Percentiles rank a stretch among this genome's conserved stretches.
phyloP scores from a whole-genome alignment of 1,140 invertebrate species.

The Leptestheria dahalacensis region DNA sequence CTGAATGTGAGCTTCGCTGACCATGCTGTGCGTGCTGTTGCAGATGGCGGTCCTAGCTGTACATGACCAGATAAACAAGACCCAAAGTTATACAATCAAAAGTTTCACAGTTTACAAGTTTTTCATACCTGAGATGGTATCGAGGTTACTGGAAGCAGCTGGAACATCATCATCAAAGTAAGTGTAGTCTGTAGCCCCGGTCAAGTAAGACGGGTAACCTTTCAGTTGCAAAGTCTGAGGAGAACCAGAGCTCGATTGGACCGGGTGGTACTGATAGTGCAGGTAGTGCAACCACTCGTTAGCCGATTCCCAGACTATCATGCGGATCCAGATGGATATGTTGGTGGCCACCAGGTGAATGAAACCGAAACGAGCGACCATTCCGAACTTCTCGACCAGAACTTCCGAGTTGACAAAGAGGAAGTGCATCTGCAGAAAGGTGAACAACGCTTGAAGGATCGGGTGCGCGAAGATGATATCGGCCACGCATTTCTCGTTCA shows the following conservation, averaged over 20 bases:
- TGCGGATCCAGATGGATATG: conserved; percentile 39
- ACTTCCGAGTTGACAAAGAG: conserved; percentile 50
- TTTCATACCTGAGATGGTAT: conserved; percentile 4
- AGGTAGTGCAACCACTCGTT: conserved; percentile 39
- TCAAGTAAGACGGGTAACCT: conserved; percentile 18
- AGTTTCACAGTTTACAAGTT: neutral
- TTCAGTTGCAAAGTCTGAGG: neutral
- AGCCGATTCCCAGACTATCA: conserved; percentile 42
- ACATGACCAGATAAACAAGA: neutral
- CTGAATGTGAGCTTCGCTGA: conserved; percentile 33
- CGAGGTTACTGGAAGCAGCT: conserved; percentile 8
- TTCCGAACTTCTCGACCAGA: conserved; percentile 37
- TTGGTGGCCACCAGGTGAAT: conserved; percentile 45
- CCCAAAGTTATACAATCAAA: neutral
- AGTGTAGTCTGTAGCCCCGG: conserved; percentile 1
- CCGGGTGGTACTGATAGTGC: conserved; percentile 20
- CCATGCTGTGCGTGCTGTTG: conserved; percentile 18
- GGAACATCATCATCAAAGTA: conserved; percentile 2
- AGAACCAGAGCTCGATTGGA: conserved; percentile 25
- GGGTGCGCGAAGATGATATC: conserved; percentile 44
- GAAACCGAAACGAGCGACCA: conserved; percentile 39
- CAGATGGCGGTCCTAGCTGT: neutral
- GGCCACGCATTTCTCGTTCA: conserved; percentile 34
- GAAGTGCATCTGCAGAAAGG: conserved; percentile 53
- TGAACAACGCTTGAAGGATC: conserved; percentile 48